Evolutionary conservation across 2,797 vertebrate genomes (phyloP), one percentile per base, ranked within the genome.

Genomic region (Dermochelys coriacea): DNA sequence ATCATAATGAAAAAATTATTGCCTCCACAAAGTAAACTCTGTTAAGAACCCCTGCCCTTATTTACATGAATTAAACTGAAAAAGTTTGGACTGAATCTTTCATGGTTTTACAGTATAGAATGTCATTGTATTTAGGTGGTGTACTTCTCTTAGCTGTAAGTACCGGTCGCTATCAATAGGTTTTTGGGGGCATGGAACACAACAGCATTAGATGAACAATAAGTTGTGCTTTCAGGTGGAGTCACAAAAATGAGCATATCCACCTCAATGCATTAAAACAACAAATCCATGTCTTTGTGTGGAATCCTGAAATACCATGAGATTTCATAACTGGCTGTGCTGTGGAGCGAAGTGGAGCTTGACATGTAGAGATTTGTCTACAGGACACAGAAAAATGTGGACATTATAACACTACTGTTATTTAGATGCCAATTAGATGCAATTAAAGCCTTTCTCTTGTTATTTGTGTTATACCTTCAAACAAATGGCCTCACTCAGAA

Each of bases 1-100:
- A 85, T 54, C 52, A 86, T 91, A 54, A 55, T 82, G 59, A 91
- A 95, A 85, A 97, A 96, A 86, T 89, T 88, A 89, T n/a, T 90
- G 41, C 15, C 84, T 91, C 16, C 77, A 93, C n/a, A 57, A 90
- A 93, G 41, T 6, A 90, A 95, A 80, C 51, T 91, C 21, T 64
- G 57, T 86, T 51, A 80, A 16, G 4, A 86, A 80, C 19, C 45
- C n/a, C 6, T 41, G 55, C 1, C 87, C 10, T 91, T 95, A 85
- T 92, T 50, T 80, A n/a, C 7, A 31, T 59, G 7, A 92, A 90
- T 95, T 92, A 93, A 59, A 91, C 71, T 84, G 85, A 91, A 94
- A 47, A 12, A 6, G 31, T 84, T 92, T 87, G 71, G 55, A 82
- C 49, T 86, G 23, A 61, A 80, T 93, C 45, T 91, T 95, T 90